Conservation (phyloP, 92 coral and sea anemone species). For the Epizoanthus ramosus region DNA sequence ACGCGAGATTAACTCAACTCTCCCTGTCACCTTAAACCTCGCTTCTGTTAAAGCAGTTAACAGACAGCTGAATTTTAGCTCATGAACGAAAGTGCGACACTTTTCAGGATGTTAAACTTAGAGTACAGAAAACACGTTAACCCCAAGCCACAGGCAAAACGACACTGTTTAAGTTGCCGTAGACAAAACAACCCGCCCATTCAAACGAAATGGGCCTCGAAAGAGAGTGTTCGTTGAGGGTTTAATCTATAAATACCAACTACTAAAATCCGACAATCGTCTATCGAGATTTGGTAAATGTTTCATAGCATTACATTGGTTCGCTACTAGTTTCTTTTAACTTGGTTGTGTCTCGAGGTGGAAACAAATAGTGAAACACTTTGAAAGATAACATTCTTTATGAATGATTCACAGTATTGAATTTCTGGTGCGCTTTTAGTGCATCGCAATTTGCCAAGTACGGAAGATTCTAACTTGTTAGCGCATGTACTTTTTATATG, state of each 20-base stretch:
- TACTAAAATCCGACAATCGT: no score
- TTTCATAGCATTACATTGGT: constrained; percentile 6
- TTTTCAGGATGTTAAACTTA: neutral
- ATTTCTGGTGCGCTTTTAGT: neutral
- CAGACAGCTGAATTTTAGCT: neutral
- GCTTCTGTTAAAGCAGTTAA: neutral
- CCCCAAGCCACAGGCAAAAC: constrained; percentile 25
- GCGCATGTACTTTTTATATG: neutral
- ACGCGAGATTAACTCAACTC: constrained; percentile 31
- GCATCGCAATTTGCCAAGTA: neutral
- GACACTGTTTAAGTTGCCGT: constrained; percentile 10
- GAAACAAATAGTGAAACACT: neutral
- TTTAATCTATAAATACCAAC: constrained; percentile 8
- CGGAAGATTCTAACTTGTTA: neutral
- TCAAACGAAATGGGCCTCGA: constrained; percentile 21
- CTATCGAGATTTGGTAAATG: neutral
- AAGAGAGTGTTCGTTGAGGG: constrained; percentile 3
- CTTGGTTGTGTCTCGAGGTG: neutral
- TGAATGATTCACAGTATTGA: neutral
- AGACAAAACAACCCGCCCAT: constrained; percentile 48
- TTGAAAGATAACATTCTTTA: neutral
- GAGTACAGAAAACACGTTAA: constrained; percentile 16
- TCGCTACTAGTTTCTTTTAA: neutral
- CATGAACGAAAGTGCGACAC: neutral
- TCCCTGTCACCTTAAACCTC: neutral